These are phyloP conservation scores for Heterohyrax brucei DNA, from an alignment of 2,797 vertebrate species.

Conservation along the genomic window DNA sequence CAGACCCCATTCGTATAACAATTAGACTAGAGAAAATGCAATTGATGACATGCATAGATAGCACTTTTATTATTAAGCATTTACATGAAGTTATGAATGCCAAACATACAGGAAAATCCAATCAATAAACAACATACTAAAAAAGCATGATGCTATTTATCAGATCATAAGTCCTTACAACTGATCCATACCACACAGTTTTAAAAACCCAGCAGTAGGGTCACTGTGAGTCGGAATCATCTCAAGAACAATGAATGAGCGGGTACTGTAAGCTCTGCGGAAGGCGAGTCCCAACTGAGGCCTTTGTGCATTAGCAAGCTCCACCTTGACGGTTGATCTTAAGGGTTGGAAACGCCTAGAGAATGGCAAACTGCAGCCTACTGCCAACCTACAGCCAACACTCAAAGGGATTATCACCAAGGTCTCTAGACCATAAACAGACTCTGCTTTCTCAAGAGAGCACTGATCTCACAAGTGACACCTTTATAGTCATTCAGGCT, in stretches of 20 bases:
- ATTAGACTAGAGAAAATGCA: neutral
- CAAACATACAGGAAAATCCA: slow-evolving; percentile 1
- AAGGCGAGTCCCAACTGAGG: neutral
- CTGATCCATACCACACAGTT: neutral
- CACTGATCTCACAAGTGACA: slow-evolving; percentile 34
- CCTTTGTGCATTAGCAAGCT: neutral
- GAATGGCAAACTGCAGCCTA: neutral
- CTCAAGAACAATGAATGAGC: neutral
- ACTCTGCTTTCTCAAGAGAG: slow-evolving; percentile 62
- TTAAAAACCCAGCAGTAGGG: neutral
- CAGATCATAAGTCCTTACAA: neutral
- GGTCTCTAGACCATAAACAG: neutral
- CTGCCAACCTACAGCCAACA: neutral
- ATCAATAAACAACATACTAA: neutral
- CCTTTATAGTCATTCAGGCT: neutral
- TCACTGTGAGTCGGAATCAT: neutral
- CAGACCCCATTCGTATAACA: neutral
- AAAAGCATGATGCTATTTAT: neutral
- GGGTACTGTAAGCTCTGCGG: neutral
- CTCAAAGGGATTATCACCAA: slow-evolving; percentile 30
- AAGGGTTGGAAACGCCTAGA: neutral
- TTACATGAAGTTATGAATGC: slow-evolving; percentile 6
- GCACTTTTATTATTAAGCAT: neutral
- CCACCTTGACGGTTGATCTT: neutral
- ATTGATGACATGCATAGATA: slow-evolving; percentile 4